These are phyloP conservation scores for Danio kyathit DNA, from an alignment of 2,797 vertebrate species.

Conservation along the genomic window DNA sequence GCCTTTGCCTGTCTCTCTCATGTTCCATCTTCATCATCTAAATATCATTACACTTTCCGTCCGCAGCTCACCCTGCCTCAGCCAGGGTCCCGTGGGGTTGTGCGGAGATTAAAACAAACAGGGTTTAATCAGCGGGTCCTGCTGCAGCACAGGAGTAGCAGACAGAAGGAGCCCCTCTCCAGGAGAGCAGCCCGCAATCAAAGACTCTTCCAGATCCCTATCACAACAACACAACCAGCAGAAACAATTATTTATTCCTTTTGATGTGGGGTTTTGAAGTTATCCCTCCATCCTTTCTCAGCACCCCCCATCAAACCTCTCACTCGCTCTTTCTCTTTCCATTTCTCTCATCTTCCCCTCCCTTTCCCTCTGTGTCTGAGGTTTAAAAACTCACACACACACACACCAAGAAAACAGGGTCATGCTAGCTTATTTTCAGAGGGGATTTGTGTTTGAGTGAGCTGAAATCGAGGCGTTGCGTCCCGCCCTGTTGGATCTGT, in stretches of 20 bases:
- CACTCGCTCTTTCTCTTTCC: constrained; percentile 47
- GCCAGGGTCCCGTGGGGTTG: constrained; percentile 88
- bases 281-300: constrained; percentile 76
- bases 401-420: constrained; percentile 90
- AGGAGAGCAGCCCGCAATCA: constrained; percentile 95
- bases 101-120: constrained; percentile 98
- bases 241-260: constrained; percentile 99
- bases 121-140: constrained; percentile 96
- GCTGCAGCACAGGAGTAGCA: constrained; percentile 87
- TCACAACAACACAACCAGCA: constrained; percentile 98
- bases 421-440: constrained; percentile 73
- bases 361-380: constrained; percentile 35
- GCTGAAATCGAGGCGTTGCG: constrained; percentile 63
- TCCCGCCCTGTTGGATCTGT: constrained; percentile 39
- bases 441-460: constrained; percentile 71
- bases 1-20: neutral
- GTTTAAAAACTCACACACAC: constrained; percentile 71
- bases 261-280: constrained; percentile 94
- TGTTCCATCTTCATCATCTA: constrained; percentile 1
- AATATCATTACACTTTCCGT: constrained; percentile 25
- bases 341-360: constrained; percentile 63
- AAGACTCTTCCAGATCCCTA: constrained; percentile 96
- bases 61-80: constrained; percentile 58
- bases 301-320: constrained; percentile 50
- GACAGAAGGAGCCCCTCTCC: constrained; percentile 90